Percentiles rank a stretch among this genome's conserved stretches.
Evolutionary conservation across 2,888 invertebrate species (phyloP).

Genomic region (Dugesia japonica): DNA sequence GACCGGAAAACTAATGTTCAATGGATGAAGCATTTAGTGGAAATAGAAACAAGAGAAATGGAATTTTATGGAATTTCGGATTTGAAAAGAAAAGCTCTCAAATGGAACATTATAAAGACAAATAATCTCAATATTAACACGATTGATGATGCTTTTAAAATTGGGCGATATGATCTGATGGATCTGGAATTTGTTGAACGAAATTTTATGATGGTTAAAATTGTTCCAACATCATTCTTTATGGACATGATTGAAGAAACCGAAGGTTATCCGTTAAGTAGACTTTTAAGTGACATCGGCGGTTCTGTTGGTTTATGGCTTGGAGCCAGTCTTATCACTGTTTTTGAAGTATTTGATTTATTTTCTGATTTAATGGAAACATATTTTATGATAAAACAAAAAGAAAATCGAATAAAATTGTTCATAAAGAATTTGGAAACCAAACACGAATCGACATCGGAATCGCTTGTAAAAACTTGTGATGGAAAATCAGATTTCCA

Average conservation of each 20-base stretch:
- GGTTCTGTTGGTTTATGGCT: conserved; percentile 34
- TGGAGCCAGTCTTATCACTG: conserved; percentile 31
- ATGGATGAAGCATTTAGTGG: background rate
- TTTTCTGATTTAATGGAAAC: conserved; percentile 24
- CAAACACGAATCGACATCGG: background rate
- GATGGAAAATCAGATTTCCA: background rate
- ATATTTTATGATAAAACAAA: background rate
- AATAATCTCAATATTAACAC: background rate
- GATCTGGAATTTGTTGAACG: conserved; percentile 30
- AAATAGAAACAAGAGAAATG: background rate
- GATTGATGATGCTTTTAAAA: background rate
- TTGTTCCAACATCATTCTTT: conserved; percentile 31
- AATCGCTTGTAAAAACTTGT: background rate
- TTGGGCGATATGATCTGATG: conserved; percentile 17
- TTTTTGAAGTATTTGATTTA: conserved; percentile 32
- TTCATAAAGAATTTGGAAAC: background rate
- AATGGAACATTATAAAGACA: background rate
- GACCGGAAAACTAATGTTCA: background rate
- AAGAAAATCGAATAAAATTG: background rate
- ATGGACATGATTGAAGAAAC: conserved; percentile 32
- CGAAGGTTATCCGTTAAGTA: conserved; percentile 33
- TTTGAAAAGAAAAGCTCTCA: background rate
- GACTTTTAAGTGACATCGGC: conserved; percentile 33
- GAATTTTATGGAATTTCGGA: background rate
- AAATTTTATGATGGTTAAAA: conserved; percentile 30